Percentiles rank a stretch among this genome's conserved stretches.
Evolutionary conservation across 1,140 invertebrate genomes (phyloP).

Genomic region (Teleogryllus occipitalis): DNA sequence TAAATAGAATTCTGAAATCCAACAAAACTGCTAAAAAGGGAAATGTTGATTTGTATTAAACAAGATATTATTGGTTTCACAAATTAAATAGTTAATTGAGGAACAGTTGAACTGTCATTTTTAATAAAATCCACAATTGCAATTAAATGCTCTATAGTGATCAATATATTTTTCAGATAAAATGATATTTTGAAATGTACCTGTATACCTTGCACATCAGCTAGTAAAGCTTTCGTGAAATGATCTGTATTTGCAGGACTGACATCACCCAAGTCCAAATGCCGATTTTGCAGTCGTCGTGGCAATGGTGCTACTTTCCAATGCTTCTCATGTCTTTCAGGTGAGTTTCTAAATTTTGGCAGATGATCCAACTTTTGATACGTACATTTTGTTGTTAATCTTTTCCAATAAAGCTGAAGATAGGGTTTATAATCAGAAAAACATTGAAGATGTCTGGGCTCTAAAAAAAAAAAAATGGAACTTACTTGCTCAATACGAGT

Average conservation of each 20-base stretch:
- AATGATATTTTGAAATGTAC: constrained; percentile 21
- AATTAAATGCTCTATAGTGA: background rate
- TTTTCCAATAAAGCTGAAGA: constrained; percentile 2
- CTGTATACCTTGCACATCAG: constrained; percentile 47
- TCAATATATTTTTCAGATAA: background rate
- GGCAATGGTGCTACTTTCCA: constrained; percentile 49
- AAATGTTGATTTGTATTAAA: background rate
- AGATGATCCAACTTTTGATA: background rate
- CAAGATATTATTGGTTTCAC: background rate
- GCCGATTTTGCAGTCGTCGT: constrained; percentile 37
- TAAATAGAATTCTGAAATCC: background rate
- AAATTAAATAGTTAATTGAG: background rate
- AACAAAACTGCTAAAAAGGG: too few relatives aligned
- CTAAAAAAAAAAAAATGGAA: background rate
- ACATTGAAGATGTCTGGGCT: background rate
- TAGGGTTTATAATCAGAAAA: background rate
- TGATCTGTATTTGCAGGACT: constrained; percentile 46
- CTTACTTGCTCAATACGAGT: background rate
- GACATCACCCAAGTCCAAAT: constrained; percentile 51
- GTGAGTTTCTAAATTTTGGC: background rate
- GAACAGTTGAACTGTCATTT: background rate
- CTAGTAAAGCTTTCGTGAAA: constrained; percentile 43
- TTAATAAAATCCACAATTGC: background rate
- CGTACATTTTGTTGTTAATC: background rate
- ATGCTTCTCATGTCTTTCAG: constrained; percentile 29